These are phyloP conservation scores for Ophiodon elongatus DNA, from an alignment of 2,113 vertebrate genomes.

Conservation along the genomic window DNA sequence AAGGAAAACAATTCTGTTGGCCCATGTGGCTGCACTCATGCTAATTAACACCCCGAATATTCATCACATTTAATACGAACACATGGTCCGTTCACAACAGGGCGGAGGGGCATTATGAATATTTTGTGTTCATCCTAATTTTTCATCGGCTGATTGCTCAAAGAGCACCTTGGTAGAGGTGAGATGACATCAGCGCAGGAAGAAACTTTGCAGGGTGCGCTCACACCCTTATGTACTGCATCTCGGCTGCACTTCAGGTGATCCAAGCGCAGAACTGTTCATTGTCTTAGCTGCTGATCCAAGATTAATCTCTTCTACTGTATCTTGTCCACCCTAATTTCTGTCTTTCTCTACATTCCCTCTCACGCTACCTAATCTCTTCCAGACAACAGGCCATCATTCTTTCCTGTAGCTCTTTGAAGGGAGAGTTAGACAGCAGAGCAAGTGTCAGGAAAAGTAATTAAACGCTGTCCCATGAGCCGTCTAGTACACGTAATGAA, in stretches of 20 bases:
- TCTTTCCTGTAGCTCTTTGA: slow-evolving; percentile 35
- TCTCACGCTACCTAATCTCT: slow-evolving; percentile 36
- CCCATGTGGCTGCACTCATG: slow-evolving; percentile 73
- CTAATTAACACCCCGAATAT: slow-evolving; percentile 77
- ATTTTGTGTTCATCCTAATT: slow-evolving; percentile 58
- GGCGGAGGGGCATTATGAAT: slow-evolving; percentile 58
- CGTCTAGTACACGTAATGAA: slow-evolving; percentile 32
- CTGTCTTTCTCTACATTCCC: neutral
- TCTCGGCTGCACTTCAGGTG: neutral
- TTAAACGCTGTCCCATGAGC: slow-evolving; percentile 54
- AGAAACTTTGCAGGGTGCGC: slow-evolving; percentile 44
- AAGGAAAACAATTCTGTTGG: slow-evolving; percentile 70
- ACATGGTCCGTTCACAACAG: slow-evolving; percentile 72
- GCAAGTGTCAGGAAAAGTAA: slow-evolving; percentile 53
- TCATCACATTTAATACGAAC: slow-evolving; percentile 76
- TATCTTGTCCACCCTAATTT: slow-evolving; percentile 25
- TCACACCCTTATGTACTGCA: slow-evolving; percentile 13
- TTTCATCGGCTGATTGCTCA: slow-evolving; percentile 40
- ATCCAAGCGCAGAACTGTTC: neutral
- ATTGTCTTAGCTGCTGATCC: slow-evolving; percentile 23
- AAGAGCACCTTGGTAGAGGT: slow-evolving; percentile 72
- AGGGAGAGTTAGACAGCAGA: slow-evolving; percentile 30
- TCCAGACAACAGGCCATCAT: slow-evolving; percentile 41
- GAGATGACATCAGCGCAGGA: slow-evolving; percentile 51
- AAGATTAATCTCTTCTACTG: slow-evolving; percentile 21